These are phyloP conservation scores for Tethya wilhelma DNA, from an alignment of 37 sponge, comb jelly and placozoan genomes.

Conservation along the genomic window DNA sequence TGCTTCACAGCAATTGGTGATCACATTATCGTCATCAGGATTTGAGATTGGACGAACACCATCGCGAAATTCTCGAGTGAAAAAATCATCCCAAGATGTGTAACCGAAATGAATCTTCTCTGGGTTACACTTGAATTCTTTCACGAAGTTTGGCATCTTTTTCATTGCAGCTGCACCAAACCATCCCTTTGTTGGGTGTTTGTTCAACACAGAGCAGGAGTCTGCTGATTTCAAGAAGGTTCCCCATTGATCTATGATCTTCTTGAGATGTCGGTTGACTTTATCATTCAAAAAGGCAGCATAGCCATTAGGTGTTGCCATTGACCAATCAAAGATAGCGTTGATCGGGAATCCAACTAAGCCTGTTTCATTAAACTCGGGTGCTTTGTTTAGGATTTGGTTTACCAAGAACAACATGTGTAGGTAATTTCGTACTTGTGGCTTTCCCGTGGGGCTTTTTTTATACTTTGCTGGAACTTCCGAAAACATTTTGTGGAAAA, in stretches of 20 bases:
- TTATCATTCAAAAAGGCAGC: slow-evolving; percentile 48
- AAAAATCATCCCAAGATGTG: slow-evolving; percentile 56
- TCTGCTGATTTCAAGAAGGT: slow-evolving; percentile 15
- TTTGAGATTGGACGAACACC: slow-evolving; percentile 42
- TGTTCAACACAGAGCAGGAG: slow-evolving; percentile 49
- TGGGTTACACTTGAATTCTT: slow-evolving; percentile 27
- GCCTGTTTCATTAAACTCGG: slow-evolving; percentile 12
- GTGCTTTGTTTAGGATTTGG: slow-evolving; percentile 39
- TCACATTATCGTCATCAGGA: slow-evolving; percentile 33
- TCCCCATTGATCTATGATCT: slow-evolving; percentile 36
- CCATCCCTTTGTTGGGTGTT: slow-evolving; percentile 19
- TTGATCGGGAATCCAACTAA: slow-evolving; percentile 64
- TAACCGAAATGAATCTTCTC: slow-evolving; percentile 27
- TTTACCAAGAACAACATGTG: slow-evolving; percentile 36
- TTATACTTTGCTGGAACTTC: slow-evolving; percentile 7
- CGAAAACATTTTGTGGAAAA: slow-evolving; percentile 25
- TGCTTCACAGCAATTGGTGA: slow-evolving; percentile 49
- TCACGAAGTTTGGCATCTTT: slow-evolving; percentile 14
- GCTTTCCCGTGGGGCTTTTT: slow-evolving; percentile 17
- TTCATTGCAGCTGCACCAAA: slow-evolving; percentile 26
- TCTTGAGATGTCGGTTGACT: slow-evolving; percentile 47
- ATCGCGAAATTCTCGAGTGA: slow-evolving; percentile 31
- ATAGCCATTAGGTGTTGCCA: slow-evolving; percentile 44
- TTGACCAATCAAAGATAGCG: slow-evolving; percentile 49
- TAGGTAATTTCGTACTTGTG: slow-evolving; percentile 35